Base-by-base conservation (phyloP, 2,888 invertebrate species). In the Spisula solida region DNA sequence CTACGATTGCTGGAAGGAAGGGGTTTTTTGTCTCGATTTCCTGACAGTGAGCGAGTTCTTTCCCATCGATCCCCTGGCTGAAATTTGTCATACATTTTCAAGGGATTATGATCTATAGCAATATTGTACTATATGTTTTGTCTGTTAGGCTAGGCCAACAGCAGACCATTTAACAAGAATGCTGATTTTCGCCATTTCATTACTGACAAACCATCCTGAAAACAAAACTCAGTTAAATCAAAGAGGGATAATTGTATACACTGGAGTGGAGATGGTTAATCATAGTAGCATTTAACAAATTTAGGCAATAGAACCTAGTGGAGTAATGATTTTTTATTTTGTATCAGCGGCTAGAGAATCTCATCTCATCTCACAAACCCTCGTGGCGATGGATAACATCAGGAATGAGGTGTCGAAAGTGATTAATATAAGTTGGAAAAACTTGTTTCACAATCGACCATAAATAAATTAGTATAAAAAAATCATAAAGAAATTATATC, bases 61-160 rank as follows among this genome's bases (percentile, higher is more conserved):
- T 82, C 82, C 55, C 29, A 20, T n/a, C 81, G 25, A 25, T 70
- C 86, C 12, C 48, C 82, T 51, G 80, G 81, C 86, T 86, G 89
- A 88, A 88, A 88, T 82, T 85, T 66, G 86, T 80, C 81, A 89
- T 51, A 86, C 75, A 83, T 29, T 41, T 51, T 75, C 18, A 51
- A 48, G 75, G 83, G 83, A 18, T 83, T 83, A 66, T 12, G 25
- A 66, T 66, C 20, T 25, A 66, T 66, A 66, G 60, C 25, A 66
- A 5, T 60, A 20, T 2, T 20, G 20, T 60, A 66, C 25, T 66
- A 66, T 25, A 66, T 66, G 56, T 10, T 66, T 51, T 51, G n/a
- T 12, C 60, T 25, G 25, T 6, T 8, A 66, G 25, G 12, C 25
- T 25, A 66, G 60, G 25, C 60, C n/a, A 10, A 25, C 60, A 66